Evolutionary conservation across 2,113 vertebrate species (phyloP).

Genomic region (Eurystomus gularis): DNA sequence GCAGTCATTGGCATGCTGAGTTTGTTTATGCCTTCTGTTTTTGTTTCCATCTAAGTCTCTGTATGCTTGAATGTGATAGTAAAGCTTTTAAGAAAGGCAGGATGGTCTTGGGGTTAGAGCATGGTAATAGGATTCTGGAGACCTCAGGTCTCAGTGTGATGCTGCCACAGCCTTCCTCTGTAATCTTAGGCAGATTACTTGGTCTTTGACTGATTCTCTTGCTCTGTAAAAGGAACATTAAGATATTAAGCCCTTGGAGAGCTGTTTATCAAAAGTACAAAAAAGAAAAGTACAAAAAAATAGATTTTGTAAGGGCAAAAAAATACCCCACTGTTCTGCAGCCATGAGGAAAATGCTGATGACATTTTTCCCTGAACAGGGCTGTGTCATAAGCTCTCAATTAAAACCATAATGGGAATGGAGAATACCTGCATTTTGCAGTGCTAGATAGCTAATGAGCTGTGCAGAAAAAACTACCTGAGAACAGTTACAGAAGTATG

Average conservation of each 20-base stretch:
- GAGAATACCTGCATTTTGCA: not conserved
- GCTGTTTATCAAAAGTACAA: not conserved
- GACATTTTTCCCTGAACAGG: not conserved
- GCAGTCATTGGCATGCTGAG: not conserved
- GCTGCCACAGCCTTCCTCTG: conserved; percentile 16
- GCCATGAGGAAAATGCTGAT: not conserved
- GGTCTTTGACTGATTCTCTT: conserved; percentile 30
- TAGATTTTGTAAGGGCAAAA: not conserved
- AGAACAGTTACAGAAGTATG: not conserved
- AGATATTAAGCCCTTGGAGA: conserved; percentile 29
- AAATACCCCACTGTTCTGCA: not conserved
- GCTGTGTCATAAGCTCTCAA: not conserved
- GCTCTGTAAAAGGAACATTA: conserved; percentile 33
- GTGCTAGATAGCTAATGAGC: conserved; percentile 16
- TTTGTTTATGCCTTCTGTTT: not conserved
- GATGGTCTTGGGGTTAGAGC: conserved; percentile 15
- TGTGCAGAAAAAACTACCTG: not conserved
- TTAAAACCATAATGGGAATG: not conserved
- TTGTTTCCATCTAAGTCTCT: not conserved
- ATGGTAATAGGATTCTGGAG: conserved; percentile 45
- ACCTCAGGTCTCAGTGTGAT: conserved; percentile 18
- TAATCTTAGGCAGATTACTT: conserved; percentile 45
- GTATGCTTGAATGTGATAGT: not conserved
- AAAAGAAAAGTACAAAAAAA: not conserved
- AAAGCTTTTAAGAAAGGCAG: conserved; percentile 36